Conservation (phyloP, 2,797 vertebrate species). For the Neostethus bicornis region DNA sequence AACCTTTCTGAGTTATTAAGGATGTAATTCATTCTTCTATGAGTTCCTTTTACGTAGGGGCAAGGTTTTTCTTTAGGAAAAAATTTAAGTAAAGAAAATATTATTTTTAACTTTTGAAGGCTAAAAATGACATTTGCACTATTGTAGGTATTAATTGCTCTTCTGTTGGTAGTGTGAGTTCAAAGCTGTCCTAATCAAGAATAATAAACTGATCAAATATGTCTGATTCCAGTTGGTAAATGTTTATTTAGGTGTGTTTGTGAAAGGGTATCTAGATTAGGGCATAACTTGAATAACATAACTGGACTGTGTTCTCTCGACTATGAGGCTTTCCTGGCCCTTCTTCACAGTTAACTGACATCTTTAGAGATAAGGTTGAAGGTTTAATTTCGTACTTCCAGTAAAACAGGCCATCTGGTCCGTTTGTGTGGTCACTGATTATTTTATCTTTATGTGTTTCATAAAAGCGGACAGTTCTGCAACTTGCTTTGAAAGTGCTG, state of each 20-base stretch:
- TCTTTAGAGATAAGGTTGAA: not conserved
- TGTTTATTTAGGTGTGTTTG: not conserved
- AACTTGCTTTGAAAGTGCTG: slow-evolving; percentile 43
- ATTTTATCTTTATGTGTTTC: slow-evolving; percentile 18
- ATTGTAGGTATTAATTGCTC: not conserved
- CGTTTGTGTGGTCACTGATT: not conserved
- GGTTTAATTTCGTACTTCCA: slow-evolving; percentile 3
- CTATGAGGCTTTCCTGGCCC: not conserved
- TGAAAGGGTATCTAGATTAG: too few relatives aligned
- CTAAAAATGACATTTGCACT: not conserved
- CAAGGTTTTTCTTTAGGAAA: too few relatives aligned
- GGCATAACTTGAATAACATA: too few relatives aligned
- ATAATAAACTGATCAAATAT: not conserved
- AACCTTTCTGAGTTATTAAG: not conserved
- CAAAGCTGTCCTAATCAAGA: not conserved
- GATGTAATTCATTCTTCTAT: not conserved
- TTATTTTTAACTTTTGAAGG: too few relatives aligned
- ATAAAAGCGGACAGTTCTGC: slow-evolving; percentile 36
- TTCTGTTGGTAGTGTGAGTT: not conserved
- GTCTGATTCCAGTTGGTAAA: not conserved
- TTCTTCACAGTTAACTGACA: not conserved
- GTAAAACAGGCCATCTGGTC: not conserved
- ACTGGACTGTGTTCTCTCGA: not conserved
- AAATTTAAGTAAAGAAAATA: too few relatives aligned
- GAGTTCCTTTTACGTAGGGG: not conserved